Percentiles rank a stretch among this genome's conserved stretches.
Conservation (phyloP, 1,140 invertebrate genomes). For the Ylistrum balloti region DNA sequence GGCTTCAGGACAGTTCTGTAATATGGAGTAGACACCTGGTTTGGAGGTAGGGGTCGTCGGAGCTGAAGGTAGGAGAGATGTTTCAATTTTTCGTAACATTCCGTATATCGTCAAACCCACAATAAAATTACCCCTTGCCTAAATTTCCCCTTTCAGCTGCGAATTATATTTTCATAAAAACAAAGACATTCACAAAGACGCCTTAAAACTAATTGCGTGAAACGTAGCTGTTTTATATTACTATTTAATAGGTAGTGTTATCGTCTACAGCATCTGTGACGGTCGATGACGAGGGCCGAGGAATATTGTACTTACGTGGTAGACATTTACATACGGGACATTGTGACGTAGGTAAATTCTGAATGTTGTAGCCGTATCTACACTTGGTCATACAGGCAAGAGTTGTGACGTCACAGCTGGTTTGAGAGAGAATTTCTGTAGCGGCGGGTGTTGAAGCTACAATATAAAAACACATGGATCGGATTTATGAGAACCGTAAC, state of each 20-base stretch:
- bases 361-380: slow-evolving; percentile 55
- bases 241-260: no score
- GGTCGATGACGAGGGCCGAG: no score
- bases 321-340: slow-evolving; percentile 56
- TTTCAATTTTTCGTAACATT: no score
- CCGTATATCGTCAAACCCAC: no score
- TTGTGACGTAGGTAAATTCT: neutral
- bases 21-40: slow-evolving; percentile 49
- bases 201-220: no score
- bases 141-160: no score
- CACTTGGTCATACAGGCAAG: slow-evolving; percentile 51
- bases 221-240: no score
- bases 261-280: no score
- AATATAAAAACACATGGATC: neutral
- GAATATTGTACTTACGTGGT: slow-evolving; percentile 59
- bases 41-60: slow-evolving; percentile 42
- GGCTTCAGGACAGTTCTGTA: slow-evolving; percentile 53
- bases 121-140: no score
- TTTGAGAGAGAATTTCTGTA: neutral
- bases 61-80: neutral
- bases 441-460: neutral
- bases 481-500: no score
- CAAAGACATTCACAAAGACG: no score
- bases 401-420: slow-evolving; percentile 49
- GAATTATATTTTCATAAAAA: no score